Conservation (phyloP, 1,140 invertebrate genomes). For the Cydia splendana region DNA sequence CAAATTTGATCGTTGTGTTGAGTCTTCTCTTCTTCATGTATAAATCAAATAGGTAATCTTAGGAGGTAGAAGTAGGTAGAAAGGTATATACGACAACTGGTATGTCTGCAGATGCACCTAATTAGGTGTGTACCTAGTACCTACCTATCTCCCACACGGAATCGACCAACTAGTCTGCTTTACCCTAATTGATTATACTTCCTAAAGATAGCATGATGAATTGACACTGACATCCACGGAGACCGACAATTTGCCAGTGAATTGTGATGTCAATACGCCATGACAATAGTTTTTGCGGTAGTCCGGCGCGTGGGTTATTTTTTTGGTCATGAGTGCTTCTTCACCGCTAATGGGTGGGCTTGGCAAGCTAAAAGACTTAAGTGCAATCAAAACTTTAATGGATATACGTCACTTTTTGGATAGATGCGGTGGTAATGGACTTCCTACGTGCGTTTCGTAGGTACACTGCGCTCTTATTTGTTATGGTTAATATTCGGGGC, state of each 20-base stretch:
- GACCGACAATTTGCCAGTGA: neutral
- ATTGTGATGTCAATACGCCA: conserved; percentile 18
- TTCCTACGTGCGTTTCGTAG: conserved; percentile 9
- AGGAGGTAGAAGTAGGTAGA: no score
- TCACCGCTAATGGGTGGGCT: conserved; percentile 33
- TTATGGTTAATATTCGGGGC: conserved; percentile 19
- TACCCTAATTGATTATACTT: neutral
- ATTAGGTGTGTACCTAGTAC: neutral
- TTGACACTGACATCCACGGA: neutral
- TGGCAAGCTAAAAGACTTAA: conserved; percentile 34
- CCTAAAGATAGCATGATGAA: neutral
- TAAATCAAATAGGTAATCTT: no score
- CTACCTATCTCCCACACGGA: neutral
- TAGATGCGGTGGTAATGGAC: neutral
- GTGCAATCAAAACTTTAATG: neutral
- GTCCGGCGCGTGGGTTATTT: conserved; percentile 35
- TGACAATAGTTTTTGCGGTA: conserved; percentile 37
- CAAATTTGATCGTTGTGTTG: no score
- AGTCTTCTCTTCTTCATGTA: no score
- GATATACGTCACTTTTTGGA: neutral
- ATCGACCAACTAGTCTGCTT: neutral
- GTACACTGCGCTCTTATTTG: conserved; percentile 13
- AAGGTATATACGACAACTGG: no score
- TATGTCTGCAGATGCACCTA: neutral
- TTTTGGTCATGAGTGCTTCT: conserved; percentile 39